These are phyloP conservation scores for Eira barbara DNA, from an alignment of 2,113 vertebrate genomes.

Conservation along the genomic window DNA sequence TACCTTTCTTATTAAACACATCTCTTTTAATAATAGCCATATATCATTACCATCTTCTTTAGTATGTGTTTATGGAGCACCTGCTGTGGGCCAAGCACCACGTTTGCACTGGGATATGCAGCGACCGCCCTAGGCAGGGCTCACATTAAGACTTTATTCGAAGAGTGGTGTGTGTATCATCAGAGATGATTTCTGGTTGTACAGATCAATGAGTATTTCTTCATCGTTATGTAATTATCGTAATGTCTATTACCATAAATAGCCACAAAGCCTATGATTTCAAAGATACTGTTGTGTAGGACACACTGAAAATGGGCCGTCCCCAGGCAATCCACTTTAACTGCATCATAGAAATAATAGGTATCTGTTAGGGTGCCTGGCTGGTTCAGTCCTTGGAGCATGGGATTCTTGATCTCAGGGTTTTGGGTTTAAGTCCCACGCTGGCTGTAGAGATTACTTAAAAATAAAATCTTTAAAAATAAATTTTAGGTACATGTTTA, in stretches of 20 bases:
- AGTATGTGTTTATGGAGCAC: not conserved
- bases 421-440: not conserved
- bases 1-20: constrained; percentile 14
- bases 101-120: not conserved
- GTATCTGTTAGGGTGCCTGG: not conserved
- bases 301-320: not conserved
- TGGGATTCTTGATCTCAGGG: not conserved
- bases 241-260: not conserved
- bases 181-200: not conserved
- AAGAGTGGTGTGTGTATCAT: not conserved
- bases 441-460: not conserved
- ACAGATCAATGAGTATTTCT: not conserved
- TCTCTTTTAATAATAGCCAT: not conserved
- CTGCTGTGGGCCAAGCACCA: not conserved
- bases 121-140: not conserved
- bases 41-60: not conserved
- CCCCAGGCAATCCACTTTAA: not conserved
- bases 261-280: not conserved
- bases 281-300: not conserved
- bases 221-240: not conserved
- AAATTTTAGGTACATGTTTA: not conserved
- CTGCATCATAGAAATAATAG: not conserved
- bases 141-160: not conserved
- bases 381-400: not conserved
- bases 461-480: not conserved